Evolutionary conservation across 1,140 invertebrate genomes (phyloP), one percentile per base, ranked within the genome.

Genomic region (Eupeodes corollae): DNA sequence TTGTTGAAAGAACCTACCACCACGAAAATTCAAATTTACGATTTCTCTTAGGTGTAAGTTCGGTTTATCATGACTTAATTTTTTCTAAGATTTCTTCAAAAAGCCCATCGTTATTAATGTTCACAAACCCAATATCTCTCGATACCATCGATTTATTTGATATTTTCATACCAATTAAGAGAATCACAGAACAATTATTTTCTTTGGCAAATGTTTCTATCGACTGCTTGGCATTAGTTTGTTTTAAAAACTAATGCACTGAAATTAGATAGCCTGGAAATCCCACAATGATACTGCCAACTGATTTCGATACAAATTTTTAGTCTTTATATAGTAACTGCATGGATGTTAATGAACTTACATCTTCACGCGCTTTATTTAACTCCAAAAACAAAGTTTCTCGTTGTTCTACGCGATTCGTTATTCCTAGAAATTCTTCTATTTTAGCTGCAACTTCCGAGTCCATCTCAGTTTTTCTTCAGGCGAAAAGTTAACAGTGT

Each of bases 401-500:
- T 39, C 75, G 53, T 2, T 61, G 45, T 1, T 12, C 10, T 13
- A 13, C 19, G 8, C 5, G 9, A 14, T 6, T 35, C 49, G 30
- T 32, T 6, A 18, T 31, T 11, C n/a, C 9, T 3, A 33, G 13
- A 5, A 41, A 31, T 5, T 34, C 37, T 30, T 61, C 59, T 30
- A 61, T 38, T n/a, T 53, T 41, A 34, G 52, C 40, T 6, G 56
- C 57, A 47, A 59, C 56, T 11, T 15, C 12, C 37, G 73, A 47
- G 67, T 88, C 85, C 47, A 75, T 64, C 10, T 69, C 55, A 37
- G 77, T 83, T 8, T 74, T 76, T 50, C 81, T 18, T 73, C 63
- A 26, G 69, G 56, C 2, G 74, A 75, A 48, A 86, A 77, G 53
- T 82, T 84, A 11, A 78, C 74, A 1, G 86, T 88, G 53, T 89